Evolutionary conservation across 2,888 invertebrate genomes (phyloP).

Genomic region (Margaritifera margaritifera): DNA sequence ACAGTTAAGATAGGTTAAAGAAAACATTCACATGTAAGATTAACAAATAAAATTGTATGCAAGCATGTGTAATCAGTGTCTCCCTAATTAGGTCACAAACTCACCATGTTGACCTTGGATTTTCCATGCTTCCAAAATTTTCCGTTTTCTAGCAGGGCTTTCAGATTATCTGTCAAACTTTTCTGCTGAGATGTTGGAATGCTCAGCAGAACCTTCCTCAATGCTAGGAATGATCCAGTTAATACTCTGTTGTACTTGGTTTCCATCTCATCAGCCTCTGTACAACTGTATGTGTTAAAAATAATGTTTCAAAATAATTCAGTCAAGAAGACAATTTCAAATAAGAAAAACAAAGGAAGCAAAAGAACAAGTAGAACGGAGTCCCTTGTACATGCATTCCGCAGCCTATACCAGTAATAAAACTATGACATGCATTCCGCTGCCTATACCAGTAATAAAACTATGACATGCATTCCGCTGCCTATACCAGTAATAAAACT

Average conservation of each 20-base stretch:
- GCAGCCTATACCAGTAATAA: too few species aligned
- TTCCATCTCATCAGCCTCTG: conserved; percentile 80
- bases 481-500: too few species aligned
- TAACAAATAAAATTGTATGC: not conserved
- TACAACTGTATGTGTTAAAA: conserved; percentile 71
- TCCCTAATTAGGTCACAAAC: conserved; percentile 1
- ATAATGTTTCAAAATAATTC: not conserved
- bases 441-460: too few species aligned
- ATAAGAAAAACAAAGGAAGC: not conserved
- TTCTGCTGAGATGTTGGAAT: conserved; percentile 72
- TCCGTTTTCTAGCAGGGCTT: conserved; percentile 76
- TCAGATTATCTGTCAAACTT: conserved; percentile 72
- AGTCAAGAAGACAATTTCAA: not conserved
- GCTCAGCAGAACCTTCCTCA: conserved; percentile 79
- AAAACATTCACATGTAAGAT: not conserved
- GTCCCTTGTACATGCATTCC: too few species aligned
- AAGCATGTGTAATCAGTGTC: not conserved
- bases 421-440: too few species aligned
- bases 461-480: too few species aligned
- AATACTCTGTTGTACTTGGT: conserved; percentile 81
- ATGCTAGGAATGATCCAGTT: conserved; percentile 80
- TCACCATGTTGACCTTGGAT: conserved; percentile 49
- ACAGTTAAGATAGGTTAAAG: not conserved
- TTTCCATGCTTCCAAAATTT: conserved; percentile 82
- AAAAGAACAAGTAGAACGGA: not conserved